phyloP scores from a whole-genome alignment of 2,113 vertebrate genomes.

The Forbesichthys agassizii region DNA sequence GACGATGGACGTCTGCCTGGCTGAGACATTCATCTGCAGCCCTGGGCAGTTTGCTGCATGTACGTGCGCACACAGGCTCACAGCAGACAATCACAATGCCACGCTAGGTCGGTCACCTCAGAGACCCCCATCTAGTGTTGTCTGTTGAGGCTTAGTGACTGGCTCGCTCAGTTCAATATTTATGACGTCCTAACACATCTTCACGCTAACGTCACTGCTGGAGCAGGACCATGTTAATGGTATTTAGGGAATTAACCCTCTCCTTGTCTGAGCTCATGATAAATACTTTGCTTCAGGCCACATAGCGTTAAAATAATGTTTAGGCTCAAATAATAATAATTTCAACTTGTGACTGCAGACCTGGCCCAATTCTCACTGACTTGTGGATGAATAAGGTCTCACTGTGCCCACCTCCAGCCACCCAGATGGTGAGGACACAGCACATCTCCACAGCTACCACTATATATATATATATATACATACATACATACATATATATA shows the following conservation, averaged over 20 bases:
- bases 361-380: not conserved
- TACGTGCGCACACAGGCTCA: not conserved
- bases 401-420: not conserved
- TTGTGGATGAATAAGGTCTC: not conserved
- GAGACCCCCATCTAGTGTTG: not conserved
- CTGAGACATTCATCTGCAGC: constrained; percentile 35
- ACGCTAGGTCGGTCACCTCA: not conserved
- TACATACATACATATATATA: no score
- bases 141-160: not conserved
- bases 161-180: not conserved
- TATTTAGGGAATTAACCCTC: not conserved
- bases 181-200: not conserved
- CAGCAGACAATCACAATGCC: not conserved
- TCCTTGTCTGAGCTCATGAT: not conserved
- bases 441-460: not conserved
- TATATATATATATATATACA: no score
- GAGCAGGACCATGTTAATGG: not conserved
- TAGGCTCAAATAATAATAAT: not conserved
- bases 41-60: constrained; percentile 1
- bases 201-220: not conserved
- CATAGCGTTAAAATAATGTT: not conserved
- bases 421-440: not conserved
- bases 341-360: no score
- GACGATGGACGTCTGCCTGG: constrained; percentile 33
- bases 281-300: not conserved